A percentile compares a stretch with the other conserved stretches of the same genome.
phyloP scores from a whole-genome alignment of 2,797 vertebrate genomes.

The Cuniculus paca region DNA sequence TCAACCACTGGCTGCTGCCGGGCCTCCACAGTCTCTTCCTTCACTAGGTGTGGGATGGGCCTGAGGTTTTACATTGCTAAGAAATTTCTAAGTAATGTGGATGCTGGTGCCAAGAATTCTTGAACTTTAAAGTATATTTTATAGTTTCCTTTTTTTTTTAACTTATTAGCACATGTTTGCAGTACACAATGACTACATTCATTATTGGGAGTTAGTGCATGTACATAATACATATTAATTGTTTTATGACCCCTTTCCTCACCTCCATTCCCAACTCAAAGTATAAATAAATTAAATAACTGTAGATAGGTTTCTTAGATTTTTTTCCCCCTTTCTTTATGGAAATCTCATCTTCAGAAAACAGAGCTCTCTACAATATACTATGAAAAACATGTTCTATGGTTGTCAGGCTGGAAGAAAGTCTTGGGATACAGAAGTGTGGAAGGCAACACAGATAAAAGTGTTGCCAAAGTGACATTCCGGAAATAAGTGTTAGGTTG shows the following conservation, averaged over 20 bases:
- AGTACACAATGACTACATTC: neutral
- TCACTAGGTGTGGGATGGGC: neutral
- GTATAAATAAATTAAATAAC: neutral
- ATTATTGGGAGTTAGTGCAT: neutral
- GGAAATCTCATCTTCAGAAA: neutral
- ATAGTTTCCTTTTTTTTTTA: neutral
- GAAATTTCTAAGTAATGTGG: neutral
- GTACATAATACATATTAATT: neutral
- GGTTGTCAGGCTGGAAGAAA: neutral
- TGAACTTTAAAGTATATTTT: neutral
- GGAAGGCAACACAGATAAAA: neutral
- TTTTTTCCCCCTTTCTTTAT: neutral
- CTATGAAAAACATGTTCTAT: neutral
- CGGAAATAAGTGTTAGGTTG: neutral
- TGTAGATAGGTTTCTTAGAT: neutral
- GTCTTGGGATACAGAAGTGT: neutral
- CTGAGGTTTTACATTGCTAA: neutral
- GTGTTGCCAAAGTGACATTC: neutral
- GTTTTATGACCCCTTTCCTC: neutral
- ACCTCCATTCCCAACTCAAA: neutral
- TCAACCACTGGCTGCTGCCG: neutral
- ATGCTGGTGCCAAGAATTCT: neutral
- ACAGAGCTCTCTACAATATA: neutral
- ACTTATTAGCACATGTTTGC: neutral
- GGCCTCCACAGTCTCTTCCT: neutral